Base-by-base conservation (phyloP, 2,113 vertebrate species). In the Marmota flaviventris region DNA sequence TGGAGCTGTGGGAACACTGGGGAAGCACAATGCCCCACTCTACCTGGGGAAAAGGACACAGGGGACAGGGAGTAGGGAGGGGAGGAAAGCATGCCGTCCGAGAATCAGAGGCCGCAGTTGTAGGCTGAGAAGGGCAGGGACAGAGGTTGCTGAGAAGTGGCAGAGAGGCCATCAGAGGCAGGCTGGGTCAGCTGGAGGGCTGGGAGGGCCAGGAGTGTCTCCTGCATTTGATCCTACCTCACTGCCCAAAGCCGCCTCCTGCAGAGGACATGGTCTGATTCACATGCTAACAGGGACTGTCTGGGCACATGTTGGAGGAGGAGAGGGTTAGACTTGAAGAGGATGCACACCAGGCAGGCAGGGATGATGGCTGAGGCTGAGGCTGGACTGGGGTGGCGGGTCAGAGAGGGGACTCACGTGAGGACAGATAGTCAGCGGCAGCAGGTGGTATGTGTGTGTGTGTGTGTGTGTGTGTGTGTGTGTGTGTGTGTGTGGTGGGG, bases 21-120 rank as follows among this genome's bases (percentile, higher is more conserved):
- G 17, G 39, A 27, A 37, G 5, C 2, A 1, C 42, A 10, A 32
- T 7, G 14, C 34, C 34, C 48, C 37, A 37, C 27, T 34, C 13
- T 22, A 10, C 4, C n/a, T 32, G 0, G 25, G 2, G 18, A 24
- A 13, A 45, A 2, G 17, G 42, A 42, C 2, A 1, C 24, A 27
- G 84, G 22, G 53, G 4, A 14, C 27, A 34, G 39, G 3, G n/a
- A 14, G 7, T 16, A 0, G 37, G n/a, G 51, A 29, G 37, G 25
- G 12, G 39, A 58, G 42, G 39, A 32, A 39, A 65, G 61, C 11
- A 10, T 3, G 17, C 27, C 37, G 3, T 8, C 22, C 51, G 85
- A 76, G 20, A 27, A 45, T 16, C 4, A n/a, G 90, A 34, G 37
- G 45, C 16, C 0, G n/a, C 42, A 11, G 37, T 14, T 14, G 13